phyloP scores from a whole-genome alignment of 2,113 vertebrate species.

The Isichthys henryi region DNA sequence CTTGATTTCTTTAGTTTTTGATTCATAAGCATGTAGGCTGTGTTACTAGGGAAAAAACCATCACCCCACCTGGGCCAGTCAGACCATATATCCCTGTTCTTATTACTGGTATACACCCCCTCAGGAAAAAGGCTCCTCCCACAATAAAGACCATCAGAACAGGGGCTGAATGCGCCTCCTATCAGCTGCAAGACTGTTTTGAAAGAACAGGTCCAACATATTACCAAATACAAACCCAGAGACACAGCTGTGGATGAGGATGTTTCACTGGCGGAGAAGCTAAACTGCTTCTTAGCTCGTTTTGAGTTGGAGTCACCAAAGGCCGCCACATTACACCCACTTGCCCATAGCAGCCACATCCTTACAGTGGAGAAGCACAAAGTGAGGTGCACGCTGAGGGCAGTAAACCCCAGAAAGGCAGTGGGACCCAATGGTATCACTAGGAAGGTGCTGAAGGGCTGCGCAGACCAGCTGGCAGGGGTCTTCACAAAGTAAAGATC shows the following conservation, averaged over 20 bases:
- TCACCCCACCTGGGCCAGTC: background rate
- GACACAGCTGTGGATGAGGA: background rate
- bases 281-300: background rate
- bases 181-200: conserved; percentile 14
- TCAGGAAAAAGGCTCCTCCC: background rate
- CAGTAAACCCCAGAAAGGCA: too few relatives aligned
- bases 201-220: background rate
- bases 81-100: background rate
- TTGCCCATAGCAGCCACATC: too few relatives aligned
- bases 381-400: too few relatives aligned
- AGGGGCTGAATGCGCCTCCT: background rate
- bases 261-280: background rate
- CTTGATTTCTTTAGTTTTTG: too few relatives aligned
- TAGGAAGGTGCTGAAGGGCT: too few relatives aligned
- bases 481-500: too few relatives aligned
- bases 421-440: too few relatives aligned
- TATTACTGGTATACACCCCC: background rate
- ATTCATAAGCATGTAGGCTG: background rate
- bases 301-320: background rate
- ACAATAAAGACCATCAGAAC: background rate
- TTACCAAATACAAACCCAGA: background rate
- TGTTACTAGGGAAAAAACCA: background rate
- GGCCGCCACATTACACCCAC: too few relatives aligned
- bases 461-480: too few relatives aligned
- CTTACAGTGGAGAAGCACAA: too few relatives aligned